phyloP scores from a whole-genome alignment of 2,888 invertebrate species.

The Phorcus lineatus region DNA sequence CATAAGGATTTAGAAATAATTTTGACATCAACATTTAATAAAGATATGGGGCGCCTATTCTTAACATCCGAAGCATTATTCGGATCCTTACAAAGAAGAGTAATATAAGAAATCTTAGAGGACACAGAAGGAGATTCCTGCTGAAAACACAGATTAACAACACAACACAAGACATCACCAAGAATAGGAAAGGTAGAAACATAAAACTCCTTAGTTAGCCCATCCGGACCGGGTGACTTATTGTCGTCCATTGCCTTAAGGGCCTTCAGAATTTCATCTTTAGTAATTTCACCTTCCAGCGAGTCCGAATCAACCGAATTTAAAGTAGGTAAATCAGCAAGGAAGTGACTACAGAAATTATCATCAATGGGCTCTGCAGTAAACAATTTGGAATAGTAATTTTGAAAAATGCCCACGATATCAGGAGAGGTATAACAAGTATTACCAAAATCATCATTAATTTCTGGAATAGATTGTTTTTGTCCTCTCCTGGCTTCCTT shows the following conservation, averaged over 20 bases:
- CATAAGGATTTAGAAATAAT: slow-evolving; percentile 38
- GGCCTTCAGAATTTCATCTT: slow-evolving; percentile 16
- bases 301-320: not conserved
- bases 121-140: slow-evolving; percentile 24
- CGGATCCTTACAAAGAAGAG: slow-evolving; percentile 45
- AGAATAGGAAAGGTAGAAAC: slow-evolving; percentile 32
- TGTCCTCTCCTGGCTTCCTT: slow-evolving; percentile 14
- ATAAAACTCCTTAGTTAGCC: slow-evolving; percentile 45
- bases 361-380: slow-evolving; percentile 19
- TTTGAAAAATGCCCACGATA: not conserved
- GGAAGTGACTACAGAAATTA: slow-evolving; percentile 9
- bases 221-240: slow-evolving; percentile 46
- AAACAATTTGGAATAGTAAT: slow-evolving; percentile 13
- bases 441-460: not conserved
- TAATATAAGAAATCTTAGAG: slow-evolving; percentile 33
- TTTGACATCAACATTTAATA: slow-evolving; percentile 36
- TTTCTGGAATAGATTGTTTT: slow-evolving; percentile 1
- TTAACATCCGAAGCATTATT: slow-evolving; percentile 34
- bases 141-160: slow-evolving; percentile 30
- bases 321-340: slow-evolving; percentile 15
- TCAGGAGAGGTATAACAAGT: not conserved
- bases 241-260: slow-evolving; percentile 33
- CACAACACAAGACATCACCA: slow-evolving; percentile 22
- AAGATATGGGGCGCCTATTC: slow-evolving; percentile 48
- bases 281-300: slow-evolving; percentile 5